Evolutionary conservation across 2,113 vertebrate genomes (phyloP).

Genomic region (Marmota flaviventris): DNA sequence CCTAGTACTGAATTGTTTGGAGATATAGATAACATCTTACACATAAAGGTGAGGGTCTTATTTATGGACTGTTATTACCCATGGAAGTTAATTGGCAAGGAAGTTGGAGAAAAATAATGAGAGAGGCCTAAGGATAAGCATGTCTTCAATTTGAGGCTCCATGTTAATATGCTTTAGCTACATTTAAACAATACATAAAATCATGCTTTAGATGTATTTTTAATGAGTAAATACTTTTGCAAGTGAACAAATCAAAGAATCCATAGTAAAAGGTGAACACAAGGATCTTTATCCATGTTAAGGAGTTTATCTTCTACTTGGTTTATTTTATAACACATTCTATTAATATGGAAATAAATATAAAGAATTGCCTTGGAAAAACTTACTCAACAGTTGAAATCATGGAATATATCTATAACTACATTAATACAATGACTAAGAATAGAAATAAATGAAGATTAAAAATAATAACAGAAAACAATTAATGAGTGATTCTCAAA

Average conservation of each 20-base stretch:
- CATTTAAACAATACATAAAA: not conserved
- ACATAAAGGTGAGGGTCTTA: not conserved
- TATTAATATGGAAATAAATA: not conserved
- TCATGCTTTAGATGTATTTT: not conserved
- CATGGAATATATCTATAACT: not conserved
- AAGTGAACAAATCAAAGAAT: not conserved
- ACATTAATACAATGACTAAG: not conserved
- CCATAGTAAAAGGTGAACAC: not conserved
- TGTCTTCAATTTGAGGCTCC: not conserved
- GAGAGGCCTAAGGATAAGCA: not conserved
- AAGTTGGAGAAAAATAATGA: not conserved
- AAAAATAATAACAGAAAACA: not conserved
- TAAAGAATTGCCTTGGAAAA: not conserved
- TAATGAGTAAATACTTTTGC: not conserved
- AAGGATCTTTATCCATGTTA: not conserved
- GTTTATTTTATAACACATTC: not conserved
- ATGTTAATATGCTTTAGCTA: not conserved
- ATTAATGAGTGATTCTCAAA: not conserved
- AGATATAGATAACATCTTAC: fast-evolving
- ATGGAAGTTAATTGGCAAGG: not conserved
- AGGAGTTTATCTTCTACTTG: not conserved
- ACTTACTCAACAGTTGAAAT: not conserved
- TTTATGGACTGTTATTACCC: no score
- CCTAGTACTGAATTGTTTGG: not conserved
- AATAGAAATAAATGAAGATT: not conserved